These are phyloP conservation scores for Rynchops niger DNA, from an alignment of 2,113 vertebrate genomes.

Conservation along the genomic window DNA sequence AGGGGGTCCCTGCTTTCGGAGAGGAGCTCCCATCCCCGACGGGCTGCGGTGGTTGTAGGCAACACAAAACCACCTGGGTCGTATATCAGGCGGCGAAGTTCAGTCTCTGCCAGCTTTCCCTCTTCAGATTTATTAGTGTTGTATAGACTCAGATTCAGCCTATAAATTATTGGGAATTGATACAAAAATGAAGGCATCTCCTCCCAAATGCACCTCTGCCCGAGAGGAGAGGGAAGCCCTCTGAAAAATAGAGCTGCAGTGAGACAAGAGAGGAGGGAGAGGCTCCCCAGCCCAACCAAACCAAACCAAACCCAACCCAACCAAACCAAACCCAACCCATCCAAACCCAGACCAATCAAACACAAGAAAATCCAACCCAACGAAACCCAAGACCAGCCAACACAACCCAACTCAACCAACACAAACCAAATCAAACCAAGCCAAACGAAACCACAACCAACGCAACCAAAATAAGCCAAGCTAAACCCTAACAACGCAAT, in stretches of 20 bases:
- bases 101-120: constrained; percentile 11
- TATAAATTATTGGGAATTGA: constrained; percentile 50
- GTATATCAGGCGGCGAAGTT: not conserved
- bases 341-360: not conserved
- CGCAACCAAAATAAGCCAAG: not conserved
- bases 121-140: constrained; percentile 44
- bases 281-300: not conserved
- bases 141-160: constrained; percentile 1
- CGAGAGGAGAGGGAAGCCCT: not conserved
- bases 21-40: not conserved
- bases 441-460: not conserved
- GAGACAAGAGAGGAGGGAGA: not conserved
- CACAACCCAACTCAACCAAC: not conserved
- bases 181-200: constrained; percentile 21
- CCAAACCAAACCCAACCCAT: not conserved
- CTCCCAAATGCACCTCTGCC: not conserved
- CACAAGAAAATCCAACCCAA: not conserved
- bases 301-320: not conserved
- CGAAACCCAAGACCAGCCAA: not conserved
- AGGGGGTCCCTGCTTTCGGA: not conserved
- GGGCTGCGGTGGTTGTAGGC: not conserved
- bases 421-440: not conserved
- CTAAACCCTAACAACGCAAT: not conserved
- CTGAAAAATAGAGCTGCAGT: not conserved
- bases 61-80: constrained; percentile 29